These are phyloP conservation scores for Mellivora capensis DNA, from an alignment of 2,113 vertebrate genomes.

Conservation along the genomic window DNA sequence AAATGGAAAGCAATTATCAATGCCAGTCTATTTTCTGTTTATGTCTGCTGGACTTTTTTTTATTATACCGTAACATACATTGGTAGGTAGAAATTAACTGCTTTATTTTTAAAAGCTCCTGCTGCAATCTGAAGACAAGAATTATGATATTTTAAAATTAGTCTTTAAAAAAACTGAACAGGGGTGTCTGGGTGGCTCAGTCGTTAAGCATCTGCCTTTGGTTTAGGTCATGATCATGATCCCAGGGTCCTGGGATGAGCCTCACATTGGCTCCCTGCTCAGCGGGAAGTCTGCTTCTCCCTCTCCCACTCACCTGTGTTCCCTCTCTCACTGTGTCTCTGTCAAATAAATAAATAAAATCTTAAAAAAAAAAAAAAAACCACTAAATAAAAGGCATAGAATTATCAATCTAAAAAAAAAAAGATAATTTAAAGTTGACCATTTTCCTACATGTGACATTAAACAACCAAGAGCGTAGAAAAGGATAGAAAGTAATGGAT, in stretches of 20 bases:
- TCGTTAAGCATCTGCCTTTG: no score
- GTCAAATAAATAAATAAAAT: no score
- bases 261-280: no score
- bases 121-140: constrained; percentile 21
- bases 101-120: constrained; percentile 7
- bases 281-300: no score
- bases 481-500: background rate
- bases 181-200: no score
- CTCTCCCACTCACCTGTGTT: no score
- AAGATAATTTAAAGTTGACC: background rate
- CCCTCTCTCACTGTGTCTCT: no score
- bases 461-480: background rate
- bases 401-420: background rate
- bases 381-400: background rate
- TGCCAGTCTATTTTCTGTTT: background rate
- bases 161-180: background rate
- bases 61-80: background rate
- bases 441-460: constrained; percentile 25
- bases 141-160: constrained; percentile 12
- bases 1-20: background rate
- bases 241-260: no score
- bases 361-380: background rate
- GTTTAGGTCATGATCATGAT: no score
- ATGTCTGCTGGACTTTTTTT: background rate
- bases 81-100: constrained; percentile 1